Evolutionary conservation across 2,113 vertebrate genomes (phyloP).

Genomic region (Haemorhous mexicanus): DNA sequence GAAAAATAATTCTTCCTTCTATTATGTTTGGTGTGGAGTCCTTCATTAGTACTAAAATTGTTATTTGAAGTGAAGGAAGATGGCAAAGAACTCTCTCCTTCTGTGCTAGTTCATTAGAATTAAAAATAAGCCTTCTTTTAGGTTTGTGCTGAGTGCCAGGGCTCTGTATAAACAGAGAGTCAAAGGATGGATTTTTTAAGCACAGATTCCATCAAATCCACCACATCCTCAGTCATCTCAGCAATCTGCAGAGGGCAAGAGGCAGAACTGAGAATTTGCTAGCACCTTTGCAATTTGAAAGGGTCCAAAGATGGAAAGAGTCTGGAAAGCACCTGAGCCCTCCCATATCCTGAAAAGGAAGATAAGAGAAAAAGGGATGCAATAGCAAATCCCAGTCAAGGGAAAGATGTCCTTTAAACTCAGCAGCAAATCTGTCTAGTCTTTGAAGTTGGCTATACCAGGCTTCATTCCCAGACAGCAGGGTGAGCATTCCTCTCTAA

Average conservation of each 20-base stretch:
- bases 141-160: background rate
- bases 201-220: background rate
- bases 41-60: background rate
- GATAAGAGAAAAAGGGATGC: background rate
- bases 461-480: conserved; percentile 51
- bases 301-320: background rate
- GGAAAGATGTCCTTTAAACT: conserved; percentile 33
- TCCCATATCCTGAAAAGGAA: background rate
- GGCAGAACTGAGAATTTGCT: background rate
- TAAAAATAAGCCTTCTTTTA: conserved; percentile 10
- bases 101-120: background rate
- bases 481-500: conserved; percentile 45
- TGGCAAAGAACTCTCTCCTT: background rate
- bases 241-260: background rate
- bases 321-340: conserved; percentile 15
- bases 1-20: conserved; percentile 9
- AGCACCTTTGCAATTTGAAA: background rate
- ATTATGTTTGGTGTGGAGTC: conserved; percentile 19
- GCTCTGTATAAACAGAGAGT: background rate
- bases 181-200: background rate
- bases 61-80: background rate
- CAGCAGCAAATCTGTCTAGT: conserved; percentile 9
- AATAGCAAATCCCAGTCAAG: conserved; percentile 40
- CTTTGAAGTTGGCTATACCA: conserved; percentile 8
- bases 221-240: background rate